phyloP scores from a whole-genome alignment of 2,888 invertebrate genomes.

The Chalcosyrphus nemorum region DNA sequence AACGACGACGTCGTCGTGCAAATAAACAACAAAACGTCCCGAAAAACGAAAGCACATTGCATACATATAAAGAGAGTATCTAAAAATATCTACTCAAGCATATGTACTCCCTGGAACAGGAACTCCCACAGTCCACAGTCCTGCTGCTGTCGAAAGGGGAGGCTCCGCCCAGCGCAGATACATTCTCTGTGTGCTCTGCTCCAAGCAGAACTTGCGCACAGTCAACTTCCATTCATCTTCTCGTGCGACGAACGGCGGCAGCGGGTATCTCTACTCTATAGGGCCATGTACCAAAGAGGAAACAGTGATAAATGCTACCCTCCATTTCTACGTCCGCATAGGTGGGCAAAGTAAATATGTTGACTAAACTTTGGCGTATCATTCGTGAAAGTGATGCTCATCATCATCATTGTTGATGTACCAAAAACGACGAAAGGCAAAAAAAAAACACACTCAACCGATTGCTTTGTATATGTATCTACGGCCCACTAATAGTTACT shows the following conservation, averaged over 20 bases:
- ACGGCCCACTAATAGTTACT: slow-evolving; percentile 65
- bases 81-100: slow-evolving; percentile 22
- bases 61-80: slow-evolving; percentile 11
- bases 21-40: slow-evolving; percentile 69
- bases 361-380: slow-evolving; percentile 71
- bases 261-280: slow-evolving; percentile 20
- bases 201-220: slow-evolving; percentile 70
- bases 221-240: slow-evolving; percentile 58
- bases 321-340: slow-evolving; percentile 57
- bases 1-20: slow-evolving; percentile 52
- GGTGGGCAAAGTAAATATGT: slow-evolving; percentile 69
- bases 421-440: background rate
- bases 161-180: slow-evolving; percentile 65
- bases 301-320: slow-evolving; percentile 66
- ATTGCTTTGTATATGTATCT: slow-evolving; percentile 14
- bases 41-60: slow-evolving; percentile 40
- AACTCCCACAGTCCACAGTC: slow-evolving; percentile 69
- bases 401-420: slow-evolving; percentile 40
- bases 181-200: slow-evolving; percentile 38
- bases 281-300: slow-evolving; percentile 65
- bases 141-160: too few relatives aligned
- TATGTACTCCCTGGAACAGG: slow-evolving; percentile 50
- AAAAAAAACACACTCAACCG: background rate
- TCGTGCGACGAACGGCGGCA: background rate
- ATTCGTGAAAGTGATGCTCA: slow-evolving; percentile 72